Percentiles rank a stretch among this genome's conserved stretches.
phyloP scores from a whole-genome alignment of 2,797 vertebrate species.

The Lagorchestes hirsutus region DNA sequence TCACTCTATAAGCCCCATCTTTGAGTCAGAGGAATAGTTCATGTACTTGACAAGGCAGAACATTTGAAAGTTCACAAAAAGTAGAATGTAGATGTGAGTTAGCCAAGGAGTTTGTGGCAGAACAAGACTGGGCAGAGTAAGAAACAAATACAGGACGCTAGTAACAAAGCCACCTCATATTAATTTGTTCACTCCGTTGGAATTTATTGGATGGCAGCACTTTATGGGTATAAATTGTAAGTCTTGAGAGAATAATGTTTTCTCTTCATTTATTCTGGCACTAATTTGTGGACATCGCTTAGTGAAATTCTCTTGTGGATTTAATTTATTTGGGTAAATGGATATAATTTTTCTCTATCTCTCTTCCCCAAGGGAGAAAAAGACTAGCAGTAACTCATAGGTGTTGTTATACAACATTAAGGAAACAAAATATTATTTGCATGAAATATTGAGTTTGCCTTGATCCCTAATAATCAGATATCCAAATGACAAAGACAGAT shows the following conservation, averaged over 20 bases:
- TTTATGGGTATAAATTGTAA: slow-evolving; percentile 30
- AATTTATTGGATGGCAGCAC: slow-evolving; percentile 60
- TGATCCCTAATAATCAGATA: not conserved
- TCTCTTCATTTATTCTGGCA: slow-evolving; percentile 12
- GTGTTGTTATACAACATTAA: not conserved
- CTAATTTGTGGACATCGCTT: not conserved
- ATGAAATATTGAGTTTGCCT: not conserved
- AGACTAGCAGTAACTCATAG: not conserved
- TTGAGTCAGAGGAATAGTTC: slow-evolving; percentile 29
- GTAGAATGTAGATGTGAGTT: slow-evolving; percentile 43
- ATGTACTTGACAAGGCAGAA: slow-evolving; percentile 28
- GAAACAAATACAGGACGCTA: slow-evolving; percentile 46
- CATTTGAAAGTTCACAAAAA: slow-evolving; percentile 43
- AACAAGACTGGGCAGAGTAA: slow-evolving; percentile 69
- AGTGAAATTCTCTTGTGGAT: not conserved
- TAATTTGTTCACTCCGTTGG: slow-evolving; percentile 43
- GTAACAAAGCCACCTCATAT: slow-evolving; percentile 32
- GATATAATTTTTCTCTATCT: slow-evolving; percentile 12
- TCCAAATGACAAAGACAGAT: not conserved
- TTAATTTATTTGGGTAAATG: slow-evolving; percentile 8
- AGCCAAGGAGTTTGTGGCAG: not conserved
- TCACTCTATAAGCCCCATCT: not conserved
- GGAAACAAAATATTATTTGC: not conserved
- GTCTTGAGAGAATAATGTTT: not conserved
- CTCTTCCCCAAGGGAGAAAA: slow-evolving; percentile 15